Conservation (phyloP, 2,113 vertebrate species). For the Zapus hudsonius region DNA sequence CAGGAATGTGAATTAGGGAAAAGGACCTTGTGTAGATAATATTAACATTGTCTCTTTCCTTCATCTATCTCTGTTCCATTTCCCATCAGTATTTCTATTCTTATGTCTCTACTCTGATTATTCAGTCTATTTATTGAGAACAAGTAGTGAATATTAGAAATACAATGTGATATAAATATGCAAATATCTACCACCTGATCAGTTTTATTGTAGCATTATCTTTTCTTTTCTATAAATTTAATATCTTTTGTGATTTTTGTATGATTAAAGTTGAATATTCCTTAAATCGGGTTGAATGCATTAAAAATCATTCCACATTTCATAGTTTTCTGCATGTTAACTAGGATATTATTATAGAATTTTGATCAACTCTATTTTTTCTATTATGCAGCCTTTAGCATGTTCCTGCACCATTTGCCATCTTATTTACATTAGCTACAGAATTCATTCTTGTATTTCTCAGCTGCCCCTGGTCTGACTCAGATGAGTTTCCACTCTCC, state of each 20-base stretch:
- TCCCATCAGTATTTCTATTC: background rate
- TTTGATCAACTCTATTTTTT: background rate
- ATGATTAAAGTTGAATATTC: background rate
- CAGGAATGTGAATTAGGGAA: too few relatives aligned
- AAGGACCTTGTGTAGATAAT: too few relatives aligned
- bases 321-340: background rate
- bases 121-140: background rate
- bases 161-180: background rate
- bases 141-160: too few relatives aligned
- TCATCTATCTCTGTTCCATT: background rate
- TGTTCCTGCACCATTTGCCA: background rate
- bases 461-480: background rate
- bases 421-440: background rate
- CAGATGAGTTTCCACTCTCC: background rate
- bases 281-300: fast-evolving
- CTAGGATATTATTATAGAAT: background rate
- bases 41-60: background rate
- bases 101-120: background rate
- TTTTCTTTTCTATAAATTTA: background rate
- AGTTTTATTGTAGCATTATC: background rate
- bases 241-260: background rate
- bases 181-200: background rate
- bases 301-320: background rate
- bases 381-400: background rate
- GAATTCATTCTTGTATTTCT: background rate